Evolutionary conservation across 1,140 invertebrate species (phyloP).

Genomic region (Polyergus mexicanus): DNA sequence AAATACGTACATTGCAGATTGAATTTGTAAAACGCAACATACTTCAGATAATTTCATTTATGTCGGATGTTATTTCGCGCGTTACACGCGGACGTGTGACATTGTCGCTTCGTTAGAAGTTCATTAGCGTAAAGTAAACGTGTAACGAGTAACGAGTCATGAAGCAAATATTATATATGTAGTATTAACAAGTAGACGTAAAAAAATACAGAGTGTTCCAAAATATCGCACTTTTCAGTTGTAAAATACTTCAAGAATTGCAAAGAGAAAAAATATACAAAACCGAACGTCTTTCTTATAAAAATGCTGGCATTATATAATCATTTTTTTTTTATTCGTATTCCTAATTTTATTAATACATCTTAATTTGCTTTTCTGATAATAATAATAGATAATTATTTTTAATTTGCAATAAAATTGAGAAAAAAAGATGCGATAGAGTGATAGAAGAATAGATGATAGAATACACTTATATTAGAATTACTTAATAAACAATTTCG

Average conservation of each 20-base stretch:
- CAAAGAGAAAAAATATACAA: not conserved
- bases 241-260: not conserved
- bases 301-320: not conserved
- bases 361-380: not conserved
- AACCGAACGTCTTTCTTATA: not conserved
- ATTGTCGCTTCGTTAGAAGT: conserved; percentile 46
- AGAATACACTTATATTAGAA: not conserved
- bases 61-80: conserved; percentile 28
- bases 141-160: conserved; percentile 33
- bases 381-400: not conserved
- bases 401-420: not conserved
- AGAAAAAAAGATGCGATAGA: conserved; percentile 10
- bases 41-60: conserved; percentile 49
- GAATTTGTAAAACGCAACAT: conserved; percentile 33
- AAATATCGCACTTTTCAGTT: not conserved
- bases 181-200: conserved; percentile 24
- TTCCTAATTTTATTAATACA: not conserved
- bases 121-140: conserved; percentile 24
- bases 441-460: too few relatives aligned
- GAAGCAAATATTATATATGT: not conserved
- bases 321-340: not conserved
- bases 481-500: not conserved
- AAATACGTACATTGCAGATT: conserved; percentile 16
- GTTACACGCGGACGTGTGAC: conserved; percentile 24
- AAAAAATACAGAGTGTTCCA: conserved; percentile 8